Conservation (phyloP, 2,113 vertebrate genomes). For the Melierax canorus region DNA sequence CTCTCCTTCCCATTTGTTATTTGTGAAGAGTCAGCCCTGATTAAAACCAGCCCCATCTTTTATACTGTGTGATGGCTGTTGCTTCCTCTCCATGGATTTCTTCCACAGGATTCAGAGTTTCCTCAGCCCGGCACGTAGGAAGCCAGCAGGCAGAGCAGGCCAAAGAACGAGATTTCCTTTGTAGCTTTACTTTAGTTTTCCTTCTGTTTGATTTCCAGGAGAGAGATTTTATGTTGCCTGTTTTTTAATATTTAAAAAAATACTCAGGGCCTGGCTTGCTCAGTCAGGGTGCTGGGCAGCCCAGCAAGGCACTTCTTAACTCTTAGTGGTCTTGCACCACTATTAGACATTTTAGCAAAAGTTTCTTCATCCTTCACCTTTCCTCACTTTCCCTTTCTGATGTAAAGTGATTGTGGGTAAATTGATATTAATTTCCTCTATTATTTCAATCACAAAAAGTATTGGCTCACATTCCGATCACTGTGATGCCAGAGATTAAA, state of each 20-base stretch:
- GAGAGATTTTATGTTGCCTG: conserved; percentile 1
- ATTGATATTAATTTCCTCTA: neutral
- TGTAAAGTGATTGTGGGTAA: neutral
- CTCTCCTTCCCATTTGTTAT: conserved; percentile 35
- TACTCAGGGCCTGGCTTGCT: neutral
- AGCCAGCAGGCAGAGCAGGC: conserved; percentile 6
- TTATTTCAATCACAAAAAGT: neutral
- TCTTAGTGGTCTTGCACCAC: neutral
- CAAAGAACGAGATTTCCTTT: conserved; percentile 4
- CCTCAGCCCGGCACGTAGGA: conserved; percentile 7
- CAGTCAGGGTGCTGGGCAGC: neutral
- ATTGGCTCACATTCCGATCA: neutral
- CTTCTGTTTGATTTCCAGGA: conserved; percentile 42
- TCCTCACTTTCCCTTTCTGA: neutral
- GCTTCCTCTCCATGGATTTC: conserved; percentile 60
- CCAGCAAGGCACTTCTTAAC: neutral
- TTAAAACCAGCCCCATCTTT: conserved; percentile 61
- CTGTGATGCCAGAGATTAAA: neutral
- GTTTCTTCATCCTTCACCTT: neutral
- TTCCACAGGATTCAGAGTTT: conserved; percentile 60
- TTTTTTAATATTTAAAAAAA: neutral
- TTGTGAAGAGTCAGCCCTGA: conserved; percentile 45
- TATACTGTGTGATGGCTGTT: neutral
- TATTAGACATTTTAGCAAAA: neutral
- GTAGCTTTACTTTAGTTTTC: conserved; percentile 50